These are phyloP conservation scores for Cacatua alba DNA, from an alignment of 2,113 vertebrate genomes.

Conservation along the genomic window DNA sequence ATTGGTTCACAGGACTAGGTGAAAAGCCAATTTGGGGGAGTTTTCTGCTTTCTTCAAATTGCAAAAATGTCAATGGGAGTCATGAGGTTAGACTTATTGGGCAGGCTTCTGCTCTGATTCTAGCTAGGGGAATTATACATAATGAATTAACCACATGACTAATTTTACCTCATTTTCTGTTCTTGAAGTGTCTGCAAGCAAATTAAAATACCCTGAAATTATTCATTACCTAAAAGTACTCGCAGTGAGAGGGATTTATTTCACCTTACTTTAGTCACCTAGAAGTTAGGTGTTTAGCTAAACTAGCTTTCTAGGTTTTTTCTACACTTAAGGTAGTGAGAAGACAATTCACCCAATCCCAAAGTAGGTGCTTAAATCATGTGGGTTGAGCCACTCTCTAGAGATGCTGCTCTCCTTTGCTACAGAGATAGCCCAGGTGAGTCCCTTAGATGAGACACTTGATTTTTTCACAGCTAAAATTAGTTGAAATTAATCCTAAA, in stretches of 20 bases:
- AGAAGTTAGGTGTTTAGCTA: not conserved
- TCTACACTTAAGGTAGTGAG: not conserved
- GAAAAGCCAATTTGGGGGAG: slow-evolving; percentile 18
- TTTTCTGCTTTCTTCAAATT: slow-evolving; percentile 51
- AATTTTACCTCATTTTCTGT: slow-evolving; percentile 65
- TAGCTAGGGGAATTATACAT: slow-evolving; percentile 60
- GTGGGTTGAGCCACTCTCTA: not conserved
- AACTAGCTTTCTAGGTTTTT: not conserved
- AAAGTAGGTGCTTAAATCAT: not conserved
- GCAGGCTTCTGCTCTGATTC: slow-evolving; percentile 45
- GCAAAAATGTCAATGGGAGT: slow-evolving; percentile 51
- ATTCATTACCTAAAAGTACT: slow-evolving; percentile 41
- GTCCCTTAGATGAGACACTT: not conserved
- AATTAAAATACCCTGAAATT: slow-evolving; percentile 56
- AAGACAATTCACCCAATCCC: not conserved
- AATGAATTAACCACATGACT: slow-evolving; percentile 70
- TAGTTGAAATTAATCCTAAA: slow-evolving; percentile 35
- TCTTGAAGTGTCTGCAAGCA: slow-evolving; percentile 57
- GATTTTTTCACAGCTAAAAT: slow-evolving; percentile 1
- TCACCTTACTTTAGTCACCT: not conserved
- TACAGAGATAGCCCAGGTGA: not conserved
- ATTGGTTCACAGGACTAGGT: slow-evolving; percentile 13
- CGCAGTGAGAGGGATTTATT: not conserved
- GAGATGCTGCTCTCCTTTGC: not conserved
- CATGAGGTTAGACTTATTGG: slow-evolving; percentile 52